These are phyloP conservation scores for Bombus sylvicola DNA, from an alignment of 1,140 invertebrate species.

Conservation along the genomic window DNA sequence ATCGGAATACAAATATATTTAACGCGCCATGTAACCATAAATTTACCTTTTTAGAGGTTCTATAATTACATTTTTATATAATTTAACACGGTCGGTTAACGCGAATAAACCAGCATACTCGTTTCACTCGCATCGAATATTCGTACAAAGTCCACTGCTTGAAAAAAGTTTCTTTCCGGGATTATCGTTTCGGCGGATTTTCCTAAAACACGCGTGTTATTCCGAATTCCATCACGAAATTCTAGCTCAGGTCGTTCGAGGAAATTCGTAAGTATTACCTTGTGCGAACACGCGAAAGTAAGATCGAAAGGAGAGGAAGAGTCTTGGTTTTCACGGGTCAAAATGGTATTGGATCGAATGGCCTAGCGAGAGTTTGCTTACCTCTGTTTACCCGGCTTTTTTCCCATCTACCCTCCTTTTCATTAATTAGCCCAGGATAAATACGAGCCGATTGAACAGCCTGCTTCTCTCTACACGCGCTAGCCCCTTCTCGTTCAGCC, in stretches of 20 bases:
- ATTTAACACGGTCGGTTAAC: too few species aligned
- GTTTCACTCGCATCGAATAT: too few species aligned
- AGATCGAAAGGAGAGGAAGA: not conserved
- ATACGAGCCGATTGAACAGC: conserved; percentile 26
- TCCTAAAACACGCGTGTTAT: not conserved
- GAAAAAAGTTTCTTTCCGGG: not conserved
- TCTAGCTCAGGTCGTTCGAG: not conserved
- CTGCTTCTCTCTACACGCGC: conserved; percentile 13
- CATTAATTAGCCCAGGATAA: conserved; percentile 38
- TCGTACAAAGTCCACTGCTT: too few species aligned
- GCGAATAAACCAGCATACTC: too few species aligned
- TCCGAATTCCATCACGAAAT: not conserved
- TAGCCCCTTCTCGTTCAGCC: not conserved
- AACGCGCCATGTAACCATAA: too few species aligned
- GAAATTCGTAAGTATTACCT: not conserved
- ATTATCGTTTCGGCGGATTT: conserved; percentile 43
- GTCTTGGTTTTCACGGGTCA: not conserved
- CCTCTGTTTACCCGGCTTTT: conserved; percentile 27
- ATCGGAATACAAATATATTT: too few species aligned
- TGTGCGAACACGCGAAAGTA: not conserved
- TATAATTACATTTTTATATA: too few species aligned
- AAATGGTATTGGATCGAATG: conserved; percentile 31
- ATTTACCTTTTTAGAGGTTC: too few species aligned
- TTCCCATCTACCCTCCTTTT: conserved; percentile 20
- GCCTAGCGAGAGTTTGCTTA: conserved; percentile 22